Evolutionary conservation across 2,113 vertebrate species (phyloP).

Genomic region (Carassius carassius): DNA sequence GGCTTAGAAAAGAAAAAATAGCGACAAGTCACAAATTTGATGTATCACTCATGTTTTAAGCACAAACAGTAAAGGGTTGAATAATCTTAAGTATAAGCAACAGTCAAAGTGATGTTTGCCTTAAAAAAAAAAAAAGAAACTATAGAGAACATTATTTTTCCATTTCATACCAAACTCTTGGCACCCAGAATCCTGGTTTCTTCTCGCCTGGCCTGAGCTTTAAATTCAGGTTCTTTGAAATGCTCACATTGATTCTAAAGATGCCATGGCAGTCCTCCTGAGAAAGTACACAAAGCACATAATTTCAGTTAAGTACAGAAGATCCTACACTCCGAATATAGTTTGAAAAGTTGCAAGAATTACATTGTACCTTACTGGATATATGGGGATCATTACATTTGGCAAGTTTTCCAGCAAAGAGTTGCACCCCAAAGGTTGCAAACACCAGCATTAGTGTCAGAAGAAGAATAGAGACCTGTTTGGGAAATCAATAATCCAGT

Average conservation of each 20-base stretch:
- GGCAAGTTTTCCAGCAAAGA: constrained; percentile 96
- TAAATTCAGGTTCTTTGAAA: constrained; percentile 97
- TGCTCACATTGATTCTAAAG: constrained; percentile 98
- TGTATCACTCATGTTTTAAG: too few relatives aligned
- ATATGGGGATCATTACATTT: constrained; percentile 97
- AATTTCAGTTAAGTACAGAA: constrained; percentile 10
- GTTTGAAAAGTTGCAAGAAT: constrained; percentile 48
- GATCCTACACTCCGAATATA: constrained; percentile 27
- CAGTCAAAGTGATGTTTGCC: too few relatives aligned
- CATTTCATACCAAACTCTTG: constrained; percentile 88
- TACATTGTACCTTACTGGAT: constrained; percentile 80
- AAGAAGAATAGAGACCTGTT: constrained; percentile 96
- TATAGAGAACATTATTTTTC: neutral
- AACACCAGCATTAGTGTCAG: constrained; percentile 98
- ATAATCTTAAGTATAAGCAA: too few relatives aligned
- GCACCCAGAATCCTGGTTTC: constrained; percentile 99
- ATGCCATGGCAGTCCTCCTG: constrained; percentile 96
- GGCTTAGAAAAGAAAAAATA: too few relatives aligned
- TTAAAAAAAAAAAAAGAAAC: too few relatives aligned
- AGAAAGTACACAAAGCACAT: constrained; percentile 38
- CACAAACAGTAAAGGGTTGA: too few relatives aligned
- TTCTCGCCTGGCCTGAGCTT: constrained; percentile 90
- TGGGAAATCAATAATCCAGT: constrained; percentile 58
- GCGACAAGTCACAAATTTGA: too few relatives aligned
- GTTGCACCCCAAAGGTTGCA: constrained; percentile 97